Evolutionary conservation across 2,888 invertebrate species (phyloP), one percentile per base, ranked within the genome.

Genomic region (Pyrocoelia pectoralis): DNA sequence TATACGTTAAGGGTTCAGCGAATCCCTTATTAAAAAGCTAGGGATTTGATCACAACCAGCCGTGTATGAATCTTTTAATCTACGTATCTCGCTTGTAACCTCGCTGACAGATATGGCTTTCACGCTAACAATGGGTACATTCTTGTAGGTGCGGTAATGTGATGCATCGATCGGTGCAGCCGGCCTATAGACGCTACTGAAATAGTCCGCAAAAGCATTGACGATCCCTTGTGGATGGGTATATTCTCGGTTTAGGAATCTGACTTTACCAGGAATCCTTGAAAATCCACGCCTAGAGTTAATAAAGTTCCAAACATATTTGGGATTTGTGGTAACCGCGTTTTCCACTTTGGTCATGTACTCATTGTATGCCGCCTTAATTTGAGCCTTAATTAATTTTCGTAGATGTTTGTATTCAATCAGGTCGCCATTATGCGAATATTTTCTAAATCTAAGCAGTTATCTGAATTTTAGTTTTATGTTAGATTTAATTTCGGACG

Each of bases 1-100:
- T 3, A 8, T n/a, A 6, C 15, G 3, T 4, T 8, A 49, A 15
- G 2, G 49, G 49, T 19, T 19, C 1, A n/a, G n/a, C 4, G 15
- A 49, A 24, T 17, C 49, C 15, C 12, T 13, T 10, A 46, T 10
- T 14, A 14, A 5, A 46, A 15, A 49, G 15, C 49, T 24, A 2
- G 49, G 49, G 2, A 49, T 17, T 12, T 49, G 49, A 24, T 49
- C 49, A 49, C 5, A 10, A 10, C 49, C 49, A 18, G 49, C 12
- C 2, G 49, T 49, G 19, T 18, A 5, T 12, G 2, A 15, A n/a
- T 46, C n/a, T 8, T 8, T 15, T 17, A 49, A 19, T 19, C 15
- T 49, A 4, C 3, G 2, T 24, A 49, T n/a, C 6, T 15, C 4
- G 8, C 12, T 13, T 4, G 8, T 4, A 13, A 43, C 41, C 4